phyloP scores from a whole-genome alignment of 37 sponge, comb jelly and placozoan species.

The Hormiphora californensis region DNA sequence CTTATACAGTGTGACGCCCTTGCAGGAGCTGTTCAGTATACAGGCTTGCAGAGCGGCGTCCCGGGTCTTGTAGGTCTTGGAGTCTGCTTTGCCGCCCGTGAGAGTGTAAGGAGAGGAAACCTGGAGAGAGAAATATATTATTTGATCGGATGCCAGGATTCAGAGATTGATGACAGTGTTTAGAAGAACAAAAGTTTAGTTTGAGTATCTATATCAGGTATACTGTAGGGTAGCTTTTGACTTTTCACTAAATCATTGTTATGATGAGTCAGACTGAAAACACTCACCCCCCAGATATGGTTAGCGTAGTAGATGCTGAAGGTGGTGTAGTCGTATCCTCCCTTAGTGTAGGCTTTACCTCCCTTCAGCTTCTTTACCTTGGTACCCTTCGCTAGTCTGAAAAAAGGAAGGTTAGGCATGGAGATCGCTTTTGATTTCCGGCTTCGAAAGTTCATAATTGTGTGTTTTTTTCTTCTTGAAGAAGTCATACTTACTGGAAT shows the following conservation, averaged over 20 bases:
- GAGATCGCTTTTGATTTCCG: too few relatives aligned
- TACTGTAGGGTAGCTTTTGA: too few relatives aligned
- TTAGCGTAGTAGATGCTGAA: background rate
- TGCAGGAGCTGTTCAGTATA: background rate
- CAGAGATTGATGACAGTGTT: too few relatives aligned
- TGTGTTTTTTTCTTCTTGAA: too few relatives aligned
- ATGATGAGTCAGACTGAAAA: too few relatives aligned
- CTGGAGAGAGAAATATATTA: too few relatives aligned
- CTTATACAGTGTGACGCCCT: background rate
- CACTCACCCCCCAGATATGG: background rate
- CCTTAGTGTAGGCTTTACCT: background rate
- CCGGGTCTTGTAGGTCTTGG: slow-evolving; percentile 6
- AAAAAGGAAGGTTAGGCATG: too few relatives aligned
- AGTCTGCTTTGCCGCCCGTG: background rate
- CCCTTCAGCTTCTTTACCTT: background rate
- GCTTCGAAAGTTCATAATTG: too few relatives aligned
- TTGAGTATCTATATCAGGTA: too few relatives aligned
- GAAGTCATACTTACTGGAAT: slow-evolving; percentile 14
- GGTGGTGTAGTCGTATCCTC: slow-evolving; percentile 20
- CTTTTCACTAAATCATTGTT: too few relatives aligned
- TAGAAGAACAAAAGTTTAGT: too few relatives aligned
- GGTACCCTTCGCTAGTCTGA: background rate
- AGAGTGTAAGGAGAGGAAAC: slow-evolving; percentile 22
- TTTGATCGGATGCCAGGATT: too few relatives aligned
- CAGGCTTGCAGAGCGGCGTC: background rate